phyloP scores from a whole-genome alignment of 2,797 vertebrate genomes.

The Valencia hispanica region DNA sequence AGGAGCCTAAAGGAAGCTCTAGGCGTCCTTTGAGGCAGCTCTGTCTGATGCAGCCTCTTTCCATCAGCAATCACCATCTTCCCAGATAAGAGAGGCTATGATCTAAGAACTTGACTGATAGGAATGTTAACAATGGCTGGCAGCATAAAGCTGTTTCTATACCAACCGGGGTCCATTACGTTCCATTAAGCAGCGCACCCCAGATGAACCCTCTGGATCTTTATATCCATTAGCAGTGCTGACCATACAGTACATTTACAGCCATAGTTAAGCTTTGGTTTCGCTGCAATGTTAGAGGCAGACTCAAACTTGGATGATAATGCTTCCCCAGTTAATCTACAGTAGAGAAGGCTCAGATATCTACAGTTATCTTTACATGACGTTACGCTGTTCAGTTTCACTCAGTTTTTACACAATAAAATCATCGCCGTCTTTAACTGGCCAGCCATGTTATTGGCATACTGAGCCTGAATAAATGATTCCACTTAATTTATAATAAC shows the following conservation, averaged over 20 bases:
- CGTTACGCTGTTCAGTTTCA: background rate
- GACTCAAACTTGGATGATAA: slow-evolving; percentile 5
- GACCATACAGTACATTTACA: slow-evolving; percentile 57
- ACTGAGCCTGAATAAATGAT: background rate
- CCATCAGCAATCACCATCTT: slow-evolving; percentile 28
- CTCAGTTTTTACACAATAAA: background rate
- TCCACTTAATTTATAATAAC: background rate
- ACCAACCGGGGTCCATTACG: slow-evolving; percentile 66
- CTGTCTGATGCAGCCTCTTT: slow-evolving; percentile 32
- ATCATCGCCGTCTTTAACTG: background rate
- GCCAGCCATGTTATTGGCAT: background rate
- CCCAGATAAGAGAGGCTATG: slow-evolving; percentile 31
- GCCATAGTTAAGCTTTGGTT: slow-evolving; percentile 52
- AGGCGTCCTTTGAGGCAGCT: slow-evolving; percentile 6
- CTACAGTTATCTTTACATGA: background rate
- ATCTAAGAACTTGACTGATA: slow-evolving; percentile 33
- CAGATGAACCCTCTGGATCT: slow-evolving; percentile 47
- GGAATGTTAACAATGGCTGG: slow-evolving; percentile 46
- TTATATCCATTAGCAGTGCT: slow-evolving; percentile 62
- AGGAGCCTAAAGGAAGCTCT: slow-evolving; percentile 10
- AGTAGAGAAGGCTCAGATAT: slow-evolving; percentile 15
- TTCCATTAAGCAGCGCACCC: slow-evolving; percentile 64
- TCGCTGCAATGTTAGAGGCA: slow-evolving; percentile 24
- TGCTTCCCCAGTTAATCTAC: background rate
- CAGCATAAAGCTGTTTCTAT: slow-evolving; percentile 46